A percentile compares a stretch with the other conserved stretches of the same genome.
Evolutionary conservation across 2,888 invertebrate species (phyloP).

Genomic region (Psylliodes chrysocephalus): DNA sequence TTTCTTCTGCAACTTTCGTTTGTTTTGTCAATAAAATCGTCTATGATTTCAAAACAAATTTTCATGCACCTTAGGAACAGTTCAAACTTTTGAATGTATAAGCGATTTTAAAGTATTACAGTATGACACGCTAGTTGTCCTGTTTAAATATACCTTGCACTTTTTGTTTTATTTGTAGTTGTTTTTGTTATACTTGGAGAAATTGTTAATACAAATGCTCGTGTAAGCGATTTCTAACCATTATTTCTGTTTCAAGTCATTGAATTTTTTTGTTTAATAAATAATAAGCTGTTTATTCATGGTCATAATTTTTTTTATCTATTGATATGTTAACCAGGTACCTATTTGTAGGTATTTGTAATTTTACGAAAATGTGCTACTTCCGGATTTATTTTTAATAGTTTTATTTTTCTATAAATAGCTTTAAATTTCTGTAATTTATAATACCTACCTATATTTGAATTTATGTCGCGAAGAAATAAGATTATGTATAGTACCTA

Average conservation of each 20-base stretch:
- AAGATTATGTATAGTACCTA: too few species aligned
- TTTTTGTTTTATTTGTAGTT: constrained; percentile 11
- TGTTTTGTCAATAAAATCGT: constrained; percentile 27
- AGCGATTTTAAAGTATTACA: constrained; percentile 13
- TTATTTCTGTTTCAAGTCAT: background rate
- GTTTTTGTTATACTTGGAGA: constrained; percentile 4
- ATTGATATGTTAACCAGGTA: background rate
- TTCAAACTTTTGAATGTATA: constrained; percentile 7
- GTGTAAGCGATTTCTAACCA: constrained; percentile 1
- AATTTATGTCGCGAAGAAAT: too few species aligned
- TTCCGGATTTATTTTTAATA: background rate
- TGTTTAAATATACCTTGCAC: background rate
- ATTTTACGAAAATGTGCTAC: constrained; percentile 2
- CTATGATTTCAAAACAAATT: constrained; percentile 15
- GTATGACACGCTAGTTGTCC: constrained; percentile 10
- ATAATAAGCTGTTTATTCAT: background rate
- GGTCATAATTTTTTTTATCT: constrained; percentile 3
- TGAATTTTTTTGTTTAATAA: constrained; percentile 5
- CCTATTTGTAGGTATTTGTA: constrained; percentile 4
- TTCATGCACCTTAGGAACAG: constrained; percentile 19
- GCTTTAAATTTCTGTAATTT: too few species aligned
- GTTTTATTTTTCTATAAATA: too few species aligned
- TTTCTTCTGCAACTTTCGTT: constrained; percentile 1
- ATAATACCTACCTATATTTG: too few species aligned
- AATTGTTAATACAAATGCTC: background rate